Conservation (phyloP, 2,113 vertebrate species). For the Psittacus erithacus region DNA sequence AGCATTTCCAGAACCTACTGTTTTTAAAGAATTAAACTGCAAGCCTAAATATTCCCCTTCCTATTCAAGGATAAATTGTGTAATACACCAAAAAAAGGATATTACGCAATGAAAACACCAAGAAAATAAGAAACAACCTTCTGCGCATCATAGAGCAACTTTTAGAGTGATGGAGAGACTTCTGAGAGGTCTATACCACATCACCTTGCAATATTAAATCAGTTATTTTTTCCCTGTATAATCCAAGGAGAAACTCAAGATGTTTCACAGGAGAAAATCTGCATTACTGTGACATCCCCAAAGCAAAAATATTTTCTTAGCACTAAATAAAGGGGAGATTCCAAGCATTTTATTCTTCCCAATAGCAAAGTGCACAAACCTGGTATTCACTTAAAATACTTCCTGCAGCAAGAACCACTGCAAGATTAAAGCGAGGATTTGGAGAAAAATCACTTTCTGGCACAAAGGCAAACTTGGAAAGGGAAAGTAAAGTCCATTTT, state of each 20-base stretch:
- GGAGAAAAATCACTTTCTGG: background rate
- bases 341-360: background rate
- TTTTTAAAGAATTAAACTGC: background rate
- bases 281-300: background rate
- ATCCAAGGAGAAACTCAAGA: background rate
- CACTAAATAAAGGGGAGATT: background rate
- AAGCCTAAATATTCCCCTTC: conserved; percentile 44
- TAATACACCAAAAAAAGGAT: conserved; percentile 14
- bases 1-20: background rate
- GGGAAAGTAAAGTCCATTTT: background rate
- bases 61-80: conserved; percentile 32
- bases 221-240: background rate
- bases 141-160: background rate
- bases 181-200: conserved; percentile 6
- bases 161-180: background rate
- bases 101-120: background rate
- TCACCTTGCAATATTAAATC: background rate
- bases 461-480: background rate
- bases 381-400: background rate
- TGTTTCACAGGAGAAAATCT: background rate
- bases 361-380: background rate
- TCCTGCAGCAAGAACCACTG: background rate
- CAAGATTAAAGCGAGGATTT: background rate
- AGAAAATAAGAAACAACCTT: conserved; percentile 29
- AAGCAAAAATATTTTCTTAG: background rate